Base-by-base conservation (phyloP, 2,113 vertebrate species). In the Dicaeum eximium region DNA sequence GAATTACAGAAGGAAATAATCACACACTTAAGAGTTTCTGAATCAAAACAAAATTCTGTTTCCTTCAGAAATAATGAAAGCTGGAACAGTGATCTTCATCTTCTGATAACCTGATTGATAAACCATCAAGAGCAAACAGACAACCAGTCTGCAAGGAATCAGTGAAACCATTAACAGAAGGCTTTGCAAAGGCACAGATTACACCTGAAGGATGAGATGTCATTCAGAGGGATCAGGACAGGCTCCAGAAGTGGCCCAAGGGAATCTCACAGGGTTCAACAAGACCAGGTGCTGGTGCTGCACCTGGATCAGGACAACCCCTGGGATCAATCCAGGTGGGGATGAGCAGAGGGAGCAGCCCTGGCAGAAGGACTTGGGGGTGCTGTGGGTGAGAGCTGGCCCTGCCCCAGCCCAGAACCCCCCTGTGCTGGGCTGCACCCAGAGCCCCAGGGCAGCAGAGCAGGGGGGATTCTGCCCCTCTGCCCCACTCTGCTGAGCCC, bases 131-230 rank as follows among this genome's bases (percentile, higher is more conserved):
- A 84, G 10, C 18, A 66, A 92, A 80, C 2, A 74, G 27, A 65
- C 24, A 82, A 82, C 6, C 3, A 61, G 48, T 14, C 37, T 69
- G 28, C 44, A 88, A 73, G 48, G 10, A 69, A 64, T 37, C 31
- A 86, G 10, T 35, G 48, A 78, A 72, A 58, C 18, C 38, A 44
- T 45, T 27, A 66, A 73, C 6, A 20, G 30, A 70, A 30, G 5
- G 23, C 27, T 84, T 77, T 53, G 10, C n/a, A 57, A 77, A 64
- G 33, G 25, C 28, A 50, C 0, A 28, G 35, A 40, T 60, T 44
- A 67, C 8, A 38, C 10, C 15, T n/a, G 28, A 78, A 53, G 27
- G 33, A 53, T 0, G 0, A 15, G 33, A 24, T 4, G 5, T 15
- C 18, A 27, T 53, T 38, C 18, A 15, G 28, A 61, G 28, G 33